phyloP scores from a whole-genome alignment of 1,140 invertebrate genomes.

The Penaeus indicus region DNA sequence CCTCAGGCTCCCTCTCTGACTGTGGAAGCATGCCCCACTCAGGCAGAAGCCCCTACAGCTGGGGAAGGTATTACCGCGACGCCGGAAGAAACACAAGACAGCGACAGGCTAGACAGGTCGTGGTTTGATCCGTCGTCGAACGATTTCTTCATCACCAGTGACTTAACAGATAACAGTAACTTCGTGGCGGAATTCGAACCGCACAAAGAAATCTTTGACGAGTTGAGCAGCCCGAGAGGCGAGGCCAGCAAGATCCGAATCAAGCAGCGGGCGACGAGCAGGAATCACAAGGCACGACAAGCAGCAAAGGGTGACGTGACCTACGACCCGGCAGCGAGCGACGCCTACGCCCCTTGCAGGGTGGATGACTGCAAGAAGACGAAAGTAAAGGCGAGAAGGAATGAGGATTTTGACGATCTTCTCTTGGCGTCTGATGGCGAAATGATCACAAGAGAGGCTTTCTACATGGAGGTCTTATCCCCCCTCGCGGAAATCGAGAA shows the following conservation, averaged over 20 bases:
- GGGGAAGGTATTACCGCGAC: no score
- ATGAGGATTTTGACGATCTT: neutral
- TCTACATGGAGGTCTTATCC: constrained; percentile 11
- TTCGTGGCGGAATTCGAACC: no score
- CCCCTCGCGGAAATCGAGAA: neutral
- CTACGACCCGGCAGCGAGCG: constrained; percentile 24
- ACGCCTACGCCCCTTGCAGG: constrained; percentile 32
- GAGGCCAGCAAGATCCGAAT: neutral
- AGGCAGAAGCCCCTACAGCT: no score
- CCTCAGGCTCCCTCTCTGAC: no score
- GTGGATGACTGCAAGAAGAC: neutral
- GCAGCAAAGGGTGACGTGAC: neutral
- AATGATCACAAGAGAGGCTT: neutral
- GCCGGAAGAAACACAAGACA: no score
- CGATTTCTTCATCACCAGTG: constrained; percentile 44
- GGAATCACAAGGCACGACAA: neutral
- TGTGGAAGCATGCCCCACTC: no score
- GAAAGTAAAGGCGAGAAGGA: neutral
- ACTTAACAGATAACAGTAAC: no score
- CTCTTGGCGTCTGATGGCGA: neutral
- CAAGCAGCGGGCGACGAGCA: neutral
- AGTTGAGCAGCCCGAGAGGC: neutral
- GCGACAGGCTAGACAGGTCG: constrained; percentile 21
- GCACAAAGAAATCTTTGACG: no score
- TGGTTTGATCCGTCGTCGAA: constrained; percentile 41